phyloP scores from a whole-genome alignment of 2,888 invertebrate genomes.

The Eustalomyia histrio region DNA sequence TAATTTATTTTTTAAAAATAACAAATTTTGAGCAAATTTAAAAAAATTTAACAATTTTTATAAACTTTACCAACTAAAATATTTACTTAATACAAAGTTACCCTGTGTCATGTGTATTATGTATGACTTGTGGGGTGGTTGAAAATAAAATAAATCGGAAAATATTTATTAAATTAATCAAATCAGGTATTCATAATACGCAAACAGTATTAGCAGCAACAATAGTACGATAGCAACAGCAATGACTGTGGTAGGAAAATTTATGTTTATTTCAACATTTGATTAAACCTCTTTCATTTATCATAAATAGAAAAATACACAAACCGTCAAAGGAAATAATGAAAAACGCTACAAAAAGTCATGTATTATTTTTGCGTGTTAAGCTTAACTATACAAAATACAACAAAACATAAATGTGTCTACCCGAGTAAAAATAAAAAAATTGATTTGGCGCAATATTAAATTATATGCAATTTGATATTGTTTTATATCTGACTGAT shows the following conservation, averaged over 20 bases:
- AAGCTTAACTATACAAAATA: slow-evolving; percentile 24
- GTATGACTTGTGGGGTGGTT: background rate
- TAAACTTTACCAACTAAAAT: too few relatives aligned
- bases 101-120: too few relatives aligned
- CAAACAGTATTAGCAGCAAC: slow-evolving; percentile 35
- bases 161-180: slow-evolving; percentile 65
- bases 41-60: too few relatives aligned
- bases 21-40: too few relatives aligned
- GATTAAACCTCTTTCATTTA: slow-evolving; percentile 55
- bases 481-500: too few relatives aligned
- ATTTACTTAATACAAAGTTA: too few relatives aligned
- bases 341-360: slow-evolving; percentile 36
- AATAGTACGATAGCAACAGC: background rate
- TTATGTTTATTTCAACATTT: slow-evolving; percentile 49
- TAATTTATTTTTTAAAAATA: too few relatives aligned
- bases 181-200: slow-evolving; percentile 63
- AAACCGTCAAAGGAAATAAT: slow-evolving; percentile 17
- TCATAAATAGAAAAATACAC: slow-evolving; percentile 30
- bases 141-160: slow-evolving; percentile 51
- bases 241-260: background rate
- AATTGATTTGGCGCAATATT: too few relatives aligned
- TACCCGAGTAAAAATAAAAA: too few relatives aligned
- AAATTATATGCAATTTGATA: too few relatives aligned
- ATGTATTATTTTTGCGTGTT: slow-evolving; percentile 41
- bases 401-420: slow-evolving; percentile 11